Conservation (phyloP, 92 coral and sea anemone genomes). For the Porites rus region DNA sequence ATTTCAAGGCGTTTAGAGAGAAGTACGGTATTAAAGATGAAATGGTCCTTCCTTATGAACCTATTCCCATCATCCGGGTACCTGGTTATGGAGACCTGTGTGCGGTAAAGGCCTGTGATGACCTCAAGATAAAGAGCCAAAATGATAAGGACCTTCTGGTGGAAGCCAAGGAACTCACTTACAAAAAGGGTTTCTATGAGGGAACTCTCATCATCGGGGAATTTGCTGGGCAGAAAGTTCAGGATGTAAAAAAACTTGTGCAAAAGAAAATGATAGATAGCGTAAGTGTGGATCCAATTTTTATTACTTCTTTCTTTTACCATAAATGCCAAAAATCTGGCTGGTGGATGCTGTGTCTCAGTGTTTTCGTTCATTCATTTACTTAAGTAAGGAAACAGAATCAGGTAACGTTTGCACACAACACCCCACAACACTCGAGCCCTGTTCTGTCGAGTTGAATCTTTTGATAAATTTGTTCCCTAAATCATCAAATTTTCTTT, state of each 20-base stretch:
- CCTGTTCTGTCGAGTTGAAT: neutral
- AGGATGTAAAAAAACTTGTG: conserved; percentile 96
- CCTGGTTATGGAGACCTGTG: conserved; percentile 94
- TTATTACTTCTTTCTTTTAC: no score
- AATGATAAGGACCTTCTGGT: conserved; percentile 90
- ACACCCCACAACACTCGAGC: neutral
- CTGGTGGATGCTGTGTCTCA: neutral
- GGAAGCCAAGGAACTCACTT: conserved; percentile 95
- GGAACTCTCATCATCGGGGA: conserved; percentile 94
- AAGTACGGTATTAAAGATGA: conserved; percentile 94
- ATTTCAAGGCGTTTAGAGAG: conserved; percentile 83
- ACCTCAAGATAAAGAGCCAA: conserved; percentile 95
- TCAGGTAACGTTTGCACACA: neutral
- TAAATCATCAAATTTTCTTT: no score
- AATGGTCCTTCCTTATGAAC: conserved; percentile 96
- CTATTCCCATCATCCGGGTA: conserved; percentile 94
- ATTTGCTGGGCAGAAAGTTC: conserved; percentile 92
- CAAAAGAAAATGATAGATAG: conserved; percentile 87
- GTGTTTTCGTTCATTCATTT: neutral
- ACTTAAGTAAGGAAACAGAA: neutral
- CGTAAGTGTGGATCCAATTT: conserved; percentile 47
- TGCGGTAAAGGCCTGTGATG: conserved; percentile 97
- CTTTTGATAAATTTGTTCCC: neutral
- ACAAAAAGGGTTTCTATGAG: conserved; percentile 98
- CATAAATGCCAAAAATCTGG: neutral